These are phyloP conservation scores for Melanotaenia boesemani DNA, from an alignment of 2,797 vertebrate species.

Conservation along the genomic window DNA sequence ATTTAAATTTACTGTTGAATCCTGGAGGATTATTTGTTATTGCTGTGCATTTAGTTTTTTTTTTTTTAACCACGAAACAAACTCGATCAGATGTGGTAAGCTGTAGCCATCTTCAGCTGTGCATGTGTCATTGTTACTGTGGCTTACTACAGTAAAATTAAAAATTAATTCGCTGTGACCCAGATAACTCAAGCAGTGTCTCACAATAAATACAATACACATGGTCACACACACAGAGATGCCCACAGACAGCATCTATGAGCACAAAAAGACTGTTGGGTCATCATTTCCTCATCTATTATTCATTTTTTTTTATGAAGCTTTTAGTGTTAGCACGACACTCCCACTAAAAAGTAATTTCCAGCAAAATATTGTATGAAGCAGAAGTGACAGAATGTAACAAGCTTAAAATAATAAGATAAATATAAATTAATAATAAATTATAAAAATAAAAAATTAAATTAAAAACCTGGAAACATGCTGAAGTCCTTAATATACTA, in stretches of 20 bases:
- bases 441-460: too few relatives aligned
- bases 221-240: neutral
- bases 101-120: conserved; percentile 31
- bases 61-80: conserved; percentile 14
- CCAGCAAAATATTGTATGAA: too few relatives aligned
- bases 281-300: conserved; percentile 5
- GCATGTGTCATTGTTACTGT: conserved; percentile 29
- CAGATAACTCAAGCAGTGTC: conserved; percentile 56
- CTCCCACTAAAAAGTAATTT: neutral
- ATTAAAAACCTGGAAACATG: too few relatives aligned
- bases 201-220: conserved; percentile 3
- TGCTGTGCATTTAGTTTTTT: neutral
- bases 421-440: too few relatives aligned
- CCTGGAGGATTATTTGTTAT: conserved; percentile 8
- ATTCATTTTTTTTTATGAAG: neutral
- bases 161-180: conserved; percentile 66
- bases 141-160: conserved; percentile 54
- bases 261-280: neutral
- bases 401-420: too few relatives aligned
- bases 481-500: too few relatives aligned
- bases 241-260: neutral
- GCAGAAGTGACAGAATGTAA: too few relatives aligned
- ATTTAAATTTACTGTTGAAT: neutral
- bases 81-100: conserved; percentile 30
- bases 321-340: neutral